Evolutionary conservation across 2,888 invertebrate genomes (phyloP).

Genomic region (Anarsia innoxiella): DNA sequence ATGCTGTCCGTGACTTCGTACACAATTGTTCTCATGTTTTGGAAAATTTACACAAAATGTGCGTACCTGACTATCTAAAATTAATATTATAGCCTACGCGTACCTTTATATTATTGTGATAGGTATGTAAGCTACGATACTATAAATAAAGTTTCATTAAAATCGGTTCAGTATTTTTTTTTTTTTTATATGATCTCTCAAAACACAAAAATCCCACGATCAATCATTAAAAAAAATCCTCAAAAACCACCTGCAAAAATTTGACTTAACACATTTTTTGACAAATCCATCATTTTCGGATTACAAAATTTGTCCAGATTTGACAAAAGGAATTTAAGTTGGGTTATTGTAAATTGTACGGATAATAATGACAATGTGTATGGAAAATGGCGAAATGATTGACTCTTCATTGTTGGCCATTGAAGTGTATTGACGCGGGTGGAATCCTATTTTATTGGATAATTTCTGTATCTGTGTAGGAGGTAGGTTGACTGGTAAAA

Average conservation of each 20-base stretch:
- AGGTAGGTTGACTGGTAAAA: constrained; percentile 16
- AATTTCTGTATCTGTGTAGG: constrained; percentile 37
- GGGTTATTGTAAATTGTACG: constrained; percentile 17
- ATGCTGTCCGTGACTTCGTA: too few relatives aligned
- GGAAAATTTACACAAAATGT: too few relatives aligned
- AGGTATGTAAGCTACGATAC: too few relatives aligned
- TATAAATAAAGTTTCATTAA: too few relatives aligned
- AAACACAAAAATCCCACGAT: constrained; percentile 21
- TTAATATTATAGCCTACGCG: too few relatives aligned
- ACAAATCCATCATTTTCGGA: constrained; percentile 56
- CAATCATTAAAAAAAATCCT: constrained; percentile 21
- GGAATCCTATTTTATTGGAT: constrained; percentile 43
- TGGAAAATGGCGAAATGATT: constrained; percentile 49
- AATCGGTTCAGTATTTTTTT: too few relatives aligned
- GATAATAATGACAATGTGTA: constrained; percentile 23
- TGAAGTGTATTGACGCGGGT: constrained; percentile 31
- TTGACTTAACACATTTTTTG: constrained; percentile 21
- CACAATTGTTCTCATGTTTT: too few relatives aligned
- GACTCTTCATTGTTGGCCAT: constrained; percentile 41
- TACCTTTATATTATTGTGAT: too few relatives aligned
- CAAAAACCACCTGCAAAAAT: constrained; percentile 2
- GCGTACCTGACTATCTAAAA: too few relatives aligned
- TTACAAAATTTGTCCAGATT: constrained; percentile 48
- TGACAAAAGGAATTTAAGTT: constrained; percentile 20
- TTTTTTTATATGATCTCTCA: too few relatives aligned